These are phyloP conservation scores for Sabellastarte sp. DNA, from an alignment of 2,888 invertebrate genomes.

Conservation along the genomic window DNA sequence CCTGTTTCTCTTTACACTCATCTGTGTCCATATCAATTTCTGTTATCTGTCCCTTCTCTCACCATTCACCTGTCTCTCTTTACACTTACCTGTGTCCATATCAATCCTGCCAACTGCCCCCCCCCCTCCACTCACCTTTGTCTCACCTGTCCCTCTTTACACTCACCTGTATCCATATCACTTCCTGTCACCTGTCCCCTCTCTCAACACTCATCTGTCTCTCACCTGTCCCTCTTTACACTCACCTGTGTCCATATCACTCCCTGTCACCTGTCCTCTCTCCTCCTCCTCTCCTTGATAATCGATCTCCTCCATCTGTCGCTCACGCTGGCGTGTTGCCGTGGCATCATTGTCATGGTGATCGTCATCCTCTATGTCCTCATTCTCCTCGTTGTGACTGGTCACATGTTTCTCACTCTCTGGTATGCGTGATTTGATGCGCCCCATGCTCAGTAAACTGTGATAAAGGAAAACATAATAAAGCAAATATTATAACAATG, in stretches of 20 bases:
- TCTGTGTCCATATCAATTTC: too few species aligned
- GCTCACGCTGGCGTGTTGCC: slow-evolving; percentile 52
- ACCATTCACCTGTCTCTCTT: slow-evolving; percentile 6
- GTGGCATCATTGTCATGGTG: slow-evolving; percentile 71
- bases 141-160: slow-evolving; percentile 3
- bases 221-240: background rate
- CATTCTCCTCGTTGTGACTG: slow-evolving; percentile 53
- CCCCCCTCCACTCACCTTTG: too few species aligned
- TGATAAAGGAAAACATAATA: too few species aligned
- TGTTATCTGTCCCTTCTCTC: too few species aligned
- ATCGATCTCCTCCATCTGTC: slow-evolving; percentile 44
- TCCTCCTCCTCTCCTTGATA: slow-evolving; percentile 62
- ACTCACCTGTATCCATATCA: background rate
- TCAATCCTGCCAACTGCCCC: background rate
- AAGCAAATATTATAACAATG: too few species aligned
- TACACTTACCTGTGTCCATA: background rate
- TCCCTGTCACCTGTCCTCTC: background rate
- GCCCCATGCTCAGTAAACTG: too few species aligned
- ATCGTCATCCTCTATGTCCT: slow-evolving; percentile 61
- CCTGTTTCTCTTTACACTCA: too few species aligned
- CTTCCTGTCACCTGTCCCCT: background rate
- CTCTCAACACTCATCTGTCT: background rate
- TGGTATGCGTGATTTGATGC: too few species aligned
- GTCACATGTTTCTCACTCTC: slow-evolving; percentile 62
- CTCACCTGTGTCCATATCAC: background rate